Conservation (phyloP, 2,888 invertebrate genomes). For the Pristionchus japonicus region DNA sequence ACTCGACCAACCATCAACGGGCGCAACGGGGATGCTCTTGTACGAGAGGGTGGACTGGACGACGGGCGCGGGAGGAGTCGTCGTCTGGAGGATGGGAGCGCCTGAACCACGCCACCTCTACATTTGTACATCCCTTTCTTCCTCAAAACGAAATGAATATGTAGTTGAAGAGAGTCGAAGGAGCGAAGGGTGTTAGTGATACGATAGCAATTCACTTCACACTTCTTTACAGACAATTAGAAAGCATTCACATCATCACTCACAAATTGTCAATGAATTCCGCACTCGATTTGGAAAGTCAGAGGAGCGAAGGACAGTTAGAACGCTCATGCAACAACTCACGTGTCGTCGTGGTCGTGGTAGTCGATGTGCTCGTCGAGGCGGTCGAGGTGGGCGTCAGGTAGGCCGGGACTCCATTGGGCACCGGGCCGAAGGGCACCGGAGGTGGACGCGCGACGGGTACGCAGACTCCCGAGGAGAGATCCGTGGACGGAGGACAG, state of each 20-base stretch:
- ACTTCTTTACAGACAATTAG: too few species aligned
- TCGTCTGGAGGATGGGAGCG: neutral
- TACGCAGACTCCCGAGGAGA: constrained; percentile 66
- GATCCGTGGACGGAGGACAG: constrained; percentile 70
- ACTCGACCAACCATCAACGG: constrained; percentile 30
- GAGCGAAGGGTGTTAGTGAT: neutral
- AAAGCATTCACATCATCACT: too few species aligned
- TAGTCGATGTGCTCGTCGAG: constrained; percentile 51
- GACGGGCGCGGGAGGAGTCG: neutral
- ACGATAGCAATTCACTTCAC: neutral
- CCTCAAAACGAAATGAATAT: too few species aligned
- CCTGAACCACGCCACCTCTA: neutral
- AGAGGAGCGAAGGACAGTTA: too few species aligned
- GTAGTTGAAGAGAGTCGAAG: neutral
- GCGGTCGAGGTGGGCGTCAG: constrained; percentile 48
- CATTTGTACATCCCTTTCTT: neutral
- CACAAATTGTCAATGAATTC: too few species aligned
- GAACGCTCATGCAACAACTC: neutral
- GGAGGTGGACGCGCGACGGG: constrained; percentile 47
- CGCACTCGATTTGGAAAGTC: too few species aligned
- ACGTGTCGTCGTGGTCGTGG: constrained; percentile 46
- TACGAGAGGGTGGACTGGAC: constrained; percentile 23
- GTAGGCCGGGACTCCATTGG: constrained; percentile 7
- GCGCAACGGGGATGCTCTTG: constrained; percentile 41
- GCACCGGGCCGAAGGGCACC: constrained; percentile 23